Percentiles rank a stretch among this genome's conserved stretches.
These are phyloP conservation scores for Eremophila alpestris DNA, from an alignment of 2,797 vertebrate species.

Conservation along the genomic window DNA sequence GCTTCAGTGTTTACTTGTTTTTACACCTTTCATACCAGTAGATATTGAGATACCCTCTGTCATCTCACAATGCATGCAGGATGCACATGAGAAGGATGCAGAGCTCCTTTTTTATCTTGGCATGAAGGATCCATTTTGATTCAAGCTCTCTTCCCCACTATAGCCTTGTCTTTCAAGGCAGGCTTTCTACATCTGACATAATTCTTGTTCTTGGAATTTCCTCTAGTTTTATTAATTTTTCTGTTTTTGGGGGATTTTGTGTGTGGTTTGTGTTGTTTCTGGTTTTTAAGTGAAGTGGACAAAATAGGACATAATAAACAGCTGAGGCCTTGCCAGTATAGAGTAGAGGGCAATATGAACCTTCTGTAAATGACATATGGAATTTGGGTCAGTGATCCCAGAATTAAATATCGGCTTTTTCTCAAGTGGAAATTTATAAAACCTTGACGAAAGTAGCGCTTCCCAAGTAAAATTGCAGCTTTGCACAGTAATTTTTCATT, in stretches of 20 bases:
- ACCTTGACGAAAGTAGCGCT: background rate
- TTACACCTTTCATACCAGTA: background rate
- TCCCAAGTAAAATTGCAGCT: background rate
- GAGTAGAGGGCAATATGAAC: background rate
- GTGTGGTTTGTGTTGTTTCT: background rate
- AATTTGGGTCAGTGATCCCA: background rate
- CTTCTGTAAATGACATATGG: background rate
- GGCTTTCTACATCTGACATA: background rate
- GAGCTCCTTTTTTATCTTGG: background rate
- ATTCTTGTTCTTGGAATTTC: background rate
- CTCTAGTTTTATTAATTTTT: too few relatives aligned
- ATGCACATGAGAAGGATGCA: background rate
- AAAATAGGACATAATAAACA: background rate
- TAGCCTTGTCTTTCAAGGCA: background rate
- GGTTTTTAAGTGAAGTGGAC: background rate
- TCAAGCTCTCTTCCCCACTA: background rate
- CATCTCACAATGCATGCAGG: background rate
- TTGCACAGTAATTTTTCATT: background rate
- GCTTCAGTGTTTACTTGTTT: background rate
- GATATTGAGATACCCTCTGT: fast-evolving
- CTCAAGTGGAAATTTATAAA: background rate
- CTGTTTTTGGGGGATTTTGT: background rate
- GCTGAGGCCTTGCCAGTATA: background rate
- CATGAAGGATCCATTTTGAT: background rate
- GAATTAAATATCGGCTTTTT: background rate